Percentiles rank a stretch among this genome's conserved stretches.
Conservation (phyloP, 2,888 invertebrate species). For the Elysia crispata region DNA sequence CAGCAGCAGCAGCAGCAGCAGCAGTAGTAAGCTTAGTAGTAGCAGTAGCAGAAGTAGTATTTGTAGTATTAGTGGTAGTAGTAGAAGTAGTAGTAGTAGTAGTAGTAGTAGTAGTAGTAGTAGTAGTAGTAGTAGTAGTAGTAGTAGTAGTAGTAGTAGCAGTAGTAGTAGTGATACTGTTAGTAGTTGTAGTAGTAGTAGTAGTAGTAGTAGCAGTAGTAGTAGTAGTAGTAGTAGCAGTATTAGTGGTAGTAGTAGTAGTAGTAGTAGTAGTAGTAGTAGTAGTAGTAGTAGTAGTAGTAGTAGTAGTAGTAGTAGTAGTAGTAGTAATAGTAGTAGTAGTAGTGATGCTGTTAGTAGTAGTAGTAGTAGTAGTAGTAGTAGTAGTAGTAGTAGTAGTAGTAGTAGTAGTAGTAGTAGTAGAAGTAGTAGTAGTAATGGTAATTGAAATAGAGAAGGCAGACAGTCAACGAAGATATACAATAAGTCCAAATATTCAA, state of each 20-base stretch:
- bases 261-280: neutral
- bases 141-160: too few relatives aligned
- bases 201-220: neutral
- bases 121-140: neutral
- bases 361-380: neutral
- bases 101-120: conserved; percentile 12
- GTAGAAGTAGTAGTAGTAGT: neutral
- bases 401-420: conserved; percentile 29
- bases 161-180: too few relatives aligned
- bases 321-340: conserved; percentile 20
- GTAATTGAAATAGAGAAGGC: neutral
- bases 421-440: conserved; percentile 6
- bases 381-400: conserved; percentile 1
- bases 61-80: neutral
- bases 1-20: neutral
- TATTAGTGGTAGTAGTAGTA: conserved; percentile 10
- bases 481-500: neutral
- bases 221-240: conserved; percentile 6
- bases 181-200: neutral
- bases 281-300: conserved; percentile 28
- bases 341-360: too few relatives aligned
- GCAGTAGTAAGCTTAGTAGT: neutral
- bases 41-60: neutral
- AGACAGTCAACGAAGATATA: neutral
- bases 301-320: conserved; percentile 10